These are phyloP conservation scores for Brachypodius melanocephalos DNA, from an alignment of 2,113 vertebrate species.

Conservation along the genomic window DNA sequence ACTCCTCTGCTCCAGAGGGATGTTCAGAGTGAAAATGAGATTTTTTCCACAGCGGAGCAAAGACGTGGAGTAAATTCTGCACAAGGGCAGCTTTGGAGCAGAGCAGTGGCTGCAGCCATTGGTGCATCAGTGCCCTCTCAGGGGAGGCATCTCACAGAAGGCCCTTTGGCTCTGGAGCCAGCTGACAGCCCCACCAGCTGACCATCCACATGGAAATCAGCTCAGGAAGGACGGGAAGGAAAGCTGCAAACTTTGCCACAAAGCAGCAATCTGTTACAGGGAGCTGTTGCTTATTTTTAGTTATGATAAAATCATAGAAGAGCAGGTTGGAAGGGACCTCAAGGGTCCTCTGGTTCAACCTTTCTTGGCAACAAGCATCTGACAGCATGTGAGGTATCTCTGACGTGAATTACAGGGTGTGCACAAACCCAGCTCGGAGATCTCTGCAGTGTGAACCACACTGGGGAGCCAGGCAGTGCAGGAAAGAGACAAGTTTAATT, in stretches of 20 bases:
- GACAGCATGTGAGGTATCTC: background rate
- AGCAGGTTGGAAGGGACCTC: background rate
- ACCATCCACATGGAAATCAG: background rate
- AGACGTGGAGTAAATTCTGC: background rate
- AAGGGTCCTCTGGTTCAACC: background rate
- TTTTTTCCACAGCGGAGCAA: background rate
- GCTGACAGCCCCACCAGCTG: background rate
- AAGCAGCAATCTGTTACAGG: background rate
- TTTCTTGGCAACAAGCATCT: background rate
- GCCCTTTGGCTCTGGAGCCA: background rate
- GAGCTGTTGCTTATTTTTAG: constrained; percentile 2
- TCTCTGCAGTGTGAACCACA: background rate
- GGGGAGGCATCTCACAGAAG: background rate
- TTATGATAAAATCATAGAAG: background rate
- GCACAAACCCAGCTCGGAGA: background rate
- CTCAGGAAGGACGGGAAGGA: background rate
- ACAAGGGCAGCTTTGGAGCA: background rate
- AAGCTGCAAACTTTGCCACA: background rate
- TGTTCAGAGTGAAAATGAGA: background rate
- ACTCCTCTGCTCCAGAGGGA: background rate
- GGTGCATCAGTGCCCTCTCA: background rate
- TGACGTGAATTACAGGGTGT: background rate
- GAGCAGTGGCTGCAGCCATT: background rate
- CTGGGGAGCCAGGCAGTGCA: background rate
- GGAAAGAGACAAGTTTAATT: background rate